Conservation (phyloP, 2,113 vertebrate species). For the Oryzias melastigma region DNA sequence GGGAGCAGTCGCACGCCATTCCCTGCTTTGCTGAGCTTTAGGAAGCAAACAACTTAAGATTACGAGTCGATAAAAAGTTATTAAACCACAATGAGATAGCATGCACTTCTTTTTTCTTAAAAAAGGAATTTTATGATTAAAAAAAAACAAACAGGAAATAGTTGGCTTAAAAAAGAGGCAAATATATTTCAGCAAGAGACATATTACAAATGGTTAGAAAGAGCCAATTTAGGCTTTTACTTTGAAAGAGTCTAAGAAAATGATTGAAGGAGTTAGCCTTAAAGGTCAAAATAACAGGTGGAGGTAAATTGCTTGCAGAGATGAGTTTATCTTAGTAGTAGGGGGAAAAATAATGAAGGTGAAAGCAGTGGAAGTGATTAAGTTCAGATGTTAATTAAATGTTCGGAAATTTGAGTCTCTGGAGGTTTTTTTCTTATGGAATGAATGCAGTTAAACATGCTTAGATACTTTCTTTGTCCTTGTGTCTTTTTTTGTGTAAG, state of each 20-base stretch:
- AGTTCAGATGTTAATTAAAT: constrained; percentile 56
- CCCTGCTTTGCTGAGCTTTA: constrained; percentile 26
- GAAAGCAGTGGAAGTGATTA: constrained; percentile 32
- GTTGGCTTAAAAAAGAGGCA: no score
- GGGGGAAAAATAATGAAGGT: constrained; percentile 29
- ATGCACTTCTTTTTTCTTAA: no score
- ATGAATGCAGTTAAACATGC: constrained; percentile 22
- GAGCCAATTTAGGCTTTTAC: constrained; percentile 10
- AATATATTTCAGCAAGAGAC: not conserved
- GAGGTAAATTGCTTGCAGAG: not conserved
- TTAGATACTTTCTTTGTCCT: constrained; percentile 37
- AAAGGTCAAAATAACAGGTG: constrained; percentile 8
- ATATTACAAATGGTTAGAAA: constrained; percentile 5
- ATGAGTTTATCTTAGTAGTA: constrained; percentile 1
- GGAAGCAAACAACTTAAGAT: constrained; percentile 48
- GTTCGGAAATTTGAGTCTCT: constrained; percentile 43
- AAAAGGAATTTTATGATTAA: no score
- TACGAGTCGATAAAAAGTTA: constrained; percentile 15
- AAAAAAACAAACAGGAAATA: no score
- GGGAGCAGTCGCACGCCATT: constrained; percentile 27
- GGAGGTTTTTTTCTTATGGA: constrained; percentile 21
- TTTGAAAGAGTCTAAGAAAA: constrained; percentile 7
- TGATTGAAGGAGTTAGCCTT: constrained; percentile 1
- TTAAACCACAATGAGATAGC: constrained; percentile 9
- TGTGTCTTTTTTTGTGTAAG: constrained; percentile 45